Base-by-base conservation (phyloP, 2,888 invertebrate genomes). In the Cerastis rubricosa region DNA sequence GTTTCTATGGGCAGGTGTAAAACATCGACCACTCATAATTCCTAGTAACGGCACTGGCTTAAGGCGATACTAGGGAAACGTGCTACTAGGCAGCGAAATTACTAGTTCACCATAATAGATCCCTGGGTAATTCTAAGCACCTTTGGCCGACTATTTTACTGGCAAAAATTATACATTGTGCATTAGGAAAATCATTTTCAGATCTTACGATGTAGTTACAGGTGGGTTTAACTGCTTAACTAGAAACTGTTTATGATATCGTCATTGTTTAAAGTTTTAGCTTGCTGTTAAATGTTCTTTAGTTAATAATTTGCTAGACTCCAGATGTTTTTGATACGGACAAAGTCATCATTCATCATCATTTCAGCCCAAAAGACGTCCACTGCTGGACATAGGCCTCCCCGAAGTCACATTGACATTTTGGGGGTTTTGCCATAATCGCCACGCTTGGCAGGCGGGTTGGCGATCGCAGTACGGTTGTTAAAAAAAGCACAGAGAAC, bases 1-100 rank as follows among this genome's bases (percentile, higher is more conserved):
- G 95, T 95, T 95, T 92, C 93, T 89, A 92, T 90, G 89, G 92
- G 96, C 96, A 96, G 96, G 96, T 96, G 96, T 93, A 94, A 91
- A 91, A 90, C 91, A 91, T 90, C 91, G 91, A 92, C 91, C 85
- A 93, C 92, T 95, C 94, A 95, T 95, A 95, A 96, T 96, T 94
- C 93, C 93, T 95, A 92, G 94, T 94, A 95, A 95, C 95, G 94
- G 95, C 92, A 93, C 92, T 92, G 92, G 94, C 95, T 95, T 93
- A 93, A 92, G 95, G 95, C 95, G 91, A 92, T 94, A 92, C 93
- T 93, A 93, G 93, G 93, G 94, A 95, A 95, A 94, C 94, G 92
- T 94, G 95, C 92, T 92, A 93, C 94, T 94, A 92, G 92, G 92
- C 93, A 94, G 94, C 92, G 87, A 95, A 95, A 95, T 94, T 95